Conservation (phyloP, 2,797 vertebrate species). For the Eidolon dupreanum region DNA sequence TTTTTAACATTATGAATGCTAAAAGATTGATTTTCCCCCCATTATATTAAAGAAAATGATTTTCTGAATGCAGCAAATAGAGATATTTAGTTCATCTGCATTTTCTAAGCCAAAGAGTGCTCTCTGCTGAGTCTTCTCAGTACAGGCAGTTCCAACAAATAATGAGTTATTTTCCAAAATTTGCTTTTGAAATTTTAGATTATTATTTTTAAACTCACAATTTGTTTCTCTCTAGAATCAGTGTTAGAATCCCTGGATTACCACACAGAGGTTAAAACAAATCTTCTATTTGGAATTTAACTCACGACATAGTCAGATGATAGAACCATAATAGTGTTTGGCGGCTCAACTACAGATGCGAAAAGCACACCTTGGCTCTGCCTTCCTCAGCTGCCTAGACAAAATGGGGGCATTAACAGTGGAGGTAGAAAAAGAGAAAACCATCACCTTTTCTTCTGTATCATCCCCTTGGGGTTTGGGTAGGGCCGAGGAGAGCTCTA, state of each 20-base stretch:
- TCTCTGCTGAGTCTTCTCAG: conserved; percentile 34
- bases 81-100: background rate
- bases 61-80: conserved; percentile 13
- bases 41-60: conserved; percentile 53
- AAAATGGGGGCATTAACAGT: background rate
- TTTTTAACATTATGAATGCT: conserved; percentile 6
- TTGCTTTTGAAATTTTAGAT: conserved; percentile 47
- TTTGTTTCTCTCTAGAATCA: conserved; percentile 33
- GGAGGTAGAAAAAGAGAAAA: background rate
- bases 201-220: conserved; percentile 28
- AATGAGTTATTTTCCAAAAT: conserved; percentile 34
- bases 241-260: background rate
- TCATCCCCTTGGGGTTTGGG: background rate
- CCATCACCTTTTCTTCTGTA: background rate
- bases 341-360: background rate
- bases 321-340: background rate
- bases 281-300: conserved; percentile 36
- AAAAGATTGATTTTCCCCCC: conserved; percentile 24
- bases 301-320: background rate
- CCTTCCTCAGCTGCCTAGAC: background rate
- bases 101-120: conserved; percentile 33
- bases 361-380: background rate
- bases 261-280: background rate
- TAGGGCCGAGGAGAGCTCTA: background rate
- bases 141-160: conserved; percentile 17